phyloP scores from a whole-genome alignment of 2,113 vertebrate species.

The Amazona vittata region DNA sequence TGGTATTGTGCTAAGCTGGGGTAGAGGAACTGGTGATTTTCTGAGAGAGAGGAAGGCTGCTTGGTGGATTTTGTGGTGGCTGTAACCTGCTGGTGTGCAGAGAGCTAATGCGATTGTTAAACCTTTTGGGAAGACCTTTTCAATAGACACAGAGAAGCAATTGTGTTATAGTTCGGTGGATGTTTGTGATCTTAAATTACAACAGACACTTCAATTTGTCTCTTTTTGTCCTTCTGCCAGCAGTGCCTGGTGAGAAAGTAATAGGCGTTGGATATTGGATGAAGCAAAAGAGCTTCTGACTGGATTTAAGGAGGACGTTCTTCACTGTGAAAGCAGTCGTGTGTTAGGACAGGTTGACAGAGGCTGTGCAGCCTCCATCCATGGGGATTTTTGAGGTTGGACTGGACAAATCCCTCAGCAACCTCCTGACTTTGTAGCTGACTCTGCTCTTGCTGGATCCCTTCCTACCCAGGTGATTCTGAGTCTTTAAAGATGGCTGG shows the following conservation, averaged over 20 bases:
- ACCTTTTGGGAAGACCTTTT: neutral
- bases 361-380: neutral
- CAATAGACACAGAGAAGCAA: neutral
- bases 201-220: neutral
- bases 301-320: neutral
- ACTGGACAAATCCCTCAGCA: neutral
- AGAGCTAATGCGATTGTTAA: neutral
- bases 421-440: neutral
- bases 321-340: fast-evolving
- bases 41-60: fast-evolving
- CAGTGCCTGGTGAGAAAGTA: neutral
- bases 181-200: neutral
- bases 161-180: neutral
- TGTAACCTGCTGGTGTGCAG: neutral
- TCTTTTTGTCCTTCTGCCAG: neutral
- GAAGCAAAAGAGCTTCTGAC: neutral
- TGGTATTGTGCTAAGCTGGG: neutral
- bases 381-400: neutral
- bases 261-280: fast-evolving
- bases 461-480: neutral
- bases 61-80: neutral
- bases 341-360: neutral
- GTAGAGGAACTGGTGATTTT: too few relatives aligned
- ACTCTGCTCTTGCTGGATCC: neutral
- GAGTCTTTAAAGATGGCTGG: neutral